Conservation (phyloP, 2,113 vertebrate genomes). For the Fukomys damarensis region DNA sequence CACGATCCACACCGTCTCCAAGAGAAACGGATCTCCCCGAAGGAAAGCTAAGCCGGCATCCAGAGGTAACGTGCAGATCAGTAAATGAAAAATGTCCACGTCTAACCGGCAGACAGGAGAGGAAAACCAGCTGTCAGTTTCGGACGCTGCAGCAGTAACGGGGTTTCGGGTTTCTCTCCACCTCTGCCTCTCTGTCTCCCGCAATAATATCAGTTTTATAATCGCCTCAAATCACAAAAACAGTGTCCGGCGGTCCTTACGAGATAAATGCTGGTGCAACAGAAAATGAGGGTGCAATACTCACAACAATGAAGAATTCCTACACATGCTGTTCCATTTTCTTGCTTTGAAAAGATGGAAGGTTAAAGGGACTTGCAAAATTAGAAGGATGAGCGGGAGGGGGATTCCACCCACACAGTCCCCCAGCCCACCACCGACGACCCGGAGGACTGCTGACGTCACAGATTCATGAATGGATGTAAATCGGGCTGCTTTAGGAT, state of each 20-base stretch:
- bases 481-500: conserved; percentile 83
- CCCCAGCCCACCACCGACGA: conserved; percentile 86
- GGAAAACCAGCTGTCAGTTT: conserved; percentile 79
- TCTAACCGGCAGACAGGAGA: conserved; percentile 70
- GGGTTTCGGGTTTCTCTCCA: conserved; percentile 68
- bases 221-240: conserved; percentile 73
- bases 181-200: conserved; percentile 50
- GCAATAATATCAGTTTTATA: conserved; percentile 72
- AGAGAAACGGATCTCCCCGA: conserved; percentile 60
- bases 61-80: conserved; percentile 82
- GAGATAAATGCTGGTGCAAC: conserved; percentile 75
- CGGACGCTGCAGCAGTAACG: conserved; percentile 60
- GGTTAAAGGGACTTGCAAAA: conserved; percentile 67
- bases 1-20: conserved; percentile 43
- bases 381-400: conserved; percentile 67
- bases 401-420: conserved; percentile 87
- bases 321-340: conserved; percentile 85
- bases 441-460: conserved; percentile 88
- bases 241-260: conserved; percentile 79
- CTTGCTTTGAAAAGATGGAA: conserved; percentile 81
- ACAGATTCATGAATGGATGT: conserved; percentile 92
- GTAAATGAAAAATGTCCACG: conserved; percentile 83
- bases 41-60: conserved; percentile 73
- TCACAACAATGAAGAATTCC: conserved; percentile 82
- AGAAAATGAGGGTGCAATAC: conserved; percentile 71